Evolutionary conservation across 37 sponge, comb jelly and placozoan genomes (phyloP).

Genomic region (Halichondria panicea): DNA sequence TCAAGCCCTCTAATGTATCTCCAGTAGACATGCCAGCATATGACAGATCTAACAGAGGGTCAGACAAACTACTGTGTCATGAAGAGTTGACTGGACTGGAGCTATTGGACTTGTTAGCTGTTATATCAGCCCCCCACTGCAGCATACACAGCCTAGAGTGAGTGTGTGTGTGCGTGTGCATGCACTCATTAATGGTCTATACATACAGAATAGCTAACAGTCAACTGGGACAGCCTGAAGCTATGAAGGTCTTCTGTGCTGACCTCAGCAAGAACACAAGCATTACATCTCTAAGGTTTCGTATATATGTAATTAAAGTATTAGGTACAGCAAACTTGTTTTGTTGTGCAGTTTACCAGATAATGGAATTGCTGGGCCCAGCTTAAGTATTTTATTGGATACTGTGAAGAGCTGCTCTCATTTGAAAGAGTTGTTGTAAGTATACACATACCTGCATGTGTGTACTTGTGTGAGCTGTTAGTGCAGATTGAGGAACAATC

Average conservation of each 20-base stretch:
- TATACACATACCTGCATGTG: neutral
- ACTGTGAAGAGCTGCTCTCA: constrained; percentile 4
- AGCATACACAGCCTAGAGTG: constrained; percentile 16
- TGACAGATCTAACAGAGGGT: no score
- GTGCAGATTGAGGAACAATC: constrained; percentile 36
- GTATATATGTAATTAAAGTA: no score
- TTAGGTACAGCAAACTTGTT: no score
- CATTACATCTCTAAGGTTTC: constrained; percentile 48
- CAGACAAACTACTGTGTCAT: neutral
- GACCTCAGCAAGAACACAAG: constrained; percentile 20
- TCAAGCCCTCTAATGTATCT: neutral
- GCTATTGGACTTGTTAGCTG: constrained; percentile 4
- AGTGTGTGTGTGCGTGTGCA: neutral
- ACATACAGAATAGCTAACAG: constrained; percentile 20
- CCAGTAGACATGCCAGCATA: no score
- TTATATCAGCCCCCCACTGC: constrained; percentile 7
- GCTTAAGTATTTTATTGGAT: constrained; percentile 34
- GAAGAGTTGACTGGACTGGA: neutral
- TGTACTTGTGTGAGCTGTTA: neutral
- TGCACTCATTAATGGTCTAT: neutral
- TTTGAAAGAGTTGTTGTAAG: constrained; percentile 51
- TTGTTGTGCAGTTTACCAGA: constrained; percentile 29
- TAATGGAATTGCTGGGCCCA: constrained; percentile 31
- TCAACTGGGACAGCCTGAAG: constrained; percentile 22
- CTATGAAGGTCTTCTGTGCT: constrained; percentile 36